phyloP scores from a whole-genome alignment of 2,888 invertebrate genomes.

The Chrysodeixis includens region DNA sequence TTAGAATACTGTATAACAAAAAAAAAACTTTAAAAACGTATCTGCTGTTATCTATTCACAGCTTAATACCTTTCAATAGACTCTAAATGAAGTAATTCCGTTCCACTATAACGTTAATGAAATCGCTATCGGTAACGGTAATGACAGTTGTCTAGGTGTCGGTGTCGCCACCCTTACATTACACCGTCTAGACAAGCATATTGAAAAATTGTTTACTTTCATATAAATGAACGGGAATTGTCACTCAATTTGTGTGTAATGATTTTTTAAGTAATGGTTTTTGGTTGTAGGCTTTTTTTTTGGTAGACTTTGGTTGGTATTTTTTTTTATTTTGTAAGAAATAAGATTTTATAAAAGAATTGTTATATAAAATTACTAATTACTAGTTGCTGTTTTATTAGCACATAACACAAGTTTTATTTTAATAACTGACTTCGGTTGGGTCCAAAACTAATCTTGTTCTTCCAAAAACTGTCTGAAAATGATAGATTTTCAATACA shows the following conservation, averaged over 20 bases:
- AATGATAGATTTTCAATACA: no score
- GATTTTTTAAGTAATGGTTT: not conserved
- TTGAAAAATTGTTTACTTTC: conserved; percentile 64
- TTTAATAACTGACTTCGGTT: no score
- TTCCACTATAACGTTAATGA: conserved; percentile 36
- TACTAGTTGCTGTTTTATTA: no score
- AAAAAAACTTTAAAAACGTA: not conserved
- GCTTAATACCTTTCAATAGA: conserved; percentile 28
- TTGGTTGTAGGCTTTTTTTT: not conserved
- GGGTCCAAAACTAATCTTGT: no score
- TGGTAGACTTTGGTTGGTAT: not conserved
- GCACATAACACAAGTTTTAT: no score
- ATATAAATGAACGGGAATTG: not conserved
- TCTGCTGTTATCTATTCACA: not conserved
- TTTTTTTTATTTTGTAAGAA: no score
- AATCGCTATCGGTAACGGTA: conserved; percentile 49
- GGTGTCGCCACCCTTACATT: conserved; percentile 59
- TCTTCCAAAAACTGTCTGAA: no score
- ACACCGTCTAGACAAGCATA: conserved; percentile 71
- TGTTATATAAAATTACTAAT: no score
- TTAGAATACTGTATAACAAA: no score
- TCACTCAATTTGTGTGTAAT: conserved; percentile 37
- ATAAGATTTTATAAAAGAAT: no score
- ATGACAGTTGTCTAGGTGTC: conserved; percentile 57
- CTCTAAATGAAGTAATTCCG: conserved; percentile 35